phyloP scores from a whole-genome alignment of 1,140 invertebrate genomes.

The Meloidogyne exigua region DNA sequence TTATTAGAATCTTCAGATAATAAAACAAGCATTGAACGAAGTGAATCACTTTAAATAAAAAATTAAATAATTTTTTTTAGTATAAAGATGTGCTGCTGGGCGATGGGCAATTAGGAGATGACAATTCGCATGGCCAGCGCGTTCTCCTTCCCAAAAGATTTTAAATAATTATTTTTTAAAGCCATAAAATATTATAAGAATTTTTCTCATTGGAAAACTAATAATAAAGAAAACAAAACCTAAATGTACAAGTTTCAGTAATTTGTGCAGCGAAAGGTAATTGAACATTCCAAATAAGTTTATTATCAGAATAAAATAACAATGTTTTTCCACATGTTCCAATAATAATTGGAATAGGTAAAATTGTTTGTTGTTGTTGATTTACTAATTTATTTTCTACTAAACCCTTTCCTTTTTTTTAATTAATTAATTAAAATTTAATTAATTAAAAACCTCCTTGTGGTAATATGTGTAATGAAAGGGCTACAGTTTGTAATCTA shows the following conservation, averaged over 20 bases:
- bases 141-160: too few relatives aligned
- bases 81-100: too few relatives aligned
- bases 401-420: background rate
- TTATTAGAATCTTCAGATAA: slow-evolving; percentile 39
- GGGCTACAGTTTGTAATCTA: slow-evolving; percentile 44
- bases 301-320: slow-evolving; percentile 44
- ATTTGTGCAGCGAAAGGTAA: slow-evolving; percentile 37
- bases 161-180: too few relatives aligned
- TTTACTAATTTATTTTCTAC: background rate
- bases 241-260: slow-evolving; percentile 37
- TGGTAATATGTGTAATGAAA: slow-evolving; percentile 24
- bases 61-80: too few relatives aligned
- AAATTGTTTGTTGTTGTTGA: slow-evolving; percentile 20
- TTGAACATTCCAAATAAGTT: slow-evolving; percentile 47
- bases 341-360: slow-evolving; percentile 40
- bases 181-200: too few relatives aligned
- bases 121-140: too few relatives aligned
- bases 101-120: too few relatives aligned
- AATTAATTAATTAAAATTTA: background rate
- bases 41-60: slow-evolving; percentile 38
- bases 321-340: slow-evolving; percentile 49
- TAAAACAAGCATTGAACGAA: slow-evolving; percentile 36
- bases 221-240: too few relatives aligned
- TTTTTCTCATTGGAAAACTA: too few relatives aligned
- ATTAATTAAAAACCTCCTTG: slow-evolving; percentile 13